phyloP scores from a whole-genome alignment of 2,888 invertebrate genomes.

The Eristalis intricaria region DNA sequence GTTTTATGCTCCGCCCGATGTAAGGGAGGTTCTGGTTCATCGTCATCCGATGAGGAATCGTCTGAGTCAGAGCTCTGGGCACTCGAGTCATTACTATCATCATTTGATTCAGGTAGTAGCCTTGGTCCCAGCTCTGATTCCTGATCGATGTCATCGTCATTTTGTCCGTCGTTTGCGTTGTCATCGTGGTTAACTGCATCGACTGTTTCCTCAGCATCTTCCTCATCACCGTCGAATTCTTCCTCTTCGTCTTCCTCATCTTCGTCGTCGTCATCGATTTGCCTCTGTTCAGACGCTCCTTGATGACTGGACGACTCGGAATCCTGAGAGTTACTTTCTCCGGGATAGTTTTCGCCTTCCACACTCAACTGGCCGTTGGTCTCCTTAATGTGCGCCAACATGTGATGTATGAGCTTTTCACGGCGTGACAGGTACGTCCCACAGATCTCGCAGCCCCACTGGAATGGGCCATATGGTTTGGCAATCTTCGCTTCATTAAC shows the following conservation, averaged over 20 bases:
- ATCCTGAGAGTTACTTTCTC: slow-evolving; percentile 64
- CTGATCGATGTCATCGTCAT: slow-evolving; percentile 73
- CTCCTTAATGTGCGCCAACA: slow-evolving; percentile 80
- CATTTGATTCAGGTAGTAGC: slow-evolving; percentile 68
- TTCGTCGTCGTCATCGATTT: slow-evolving; percentile 42
- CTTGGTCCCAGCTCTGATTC: slow-evolving; percentile 70
- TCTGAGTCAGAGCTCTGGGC: slow-evolving; percentile 61
- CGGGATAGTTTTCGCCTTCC: slow-evolving; percentile 47
- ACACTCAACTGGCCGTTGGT: slow-evolving; percentile 57
- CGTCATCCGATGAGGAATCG: slow-evolving; percentile 72
- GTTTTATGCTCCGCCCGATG: slow-evolving; percentile 72
- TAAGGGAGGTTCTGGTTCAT: slow-evolving; percentile 56
- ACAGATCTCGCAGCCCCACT: slow-evolving; percentile 81
- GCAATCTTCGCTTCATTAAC: slow-evolving; percentile 79
- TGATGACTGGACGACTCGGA: slow-evolving; percentile 59
- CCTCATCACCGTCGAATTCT: slow-evolving; percentile 59
- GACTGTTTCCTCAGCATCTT: slow-evolving; percentile 58
- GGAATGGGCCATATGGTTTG: slow-evolving; percentile 80
- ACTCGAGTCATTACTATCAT: slow-evolving; percentile 67
- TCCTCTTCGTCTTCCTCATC: slow-evolving; percentile 55
- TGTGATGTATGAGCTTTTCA: slow-evolving; percentile 81
- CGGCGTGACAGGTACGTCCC: slow-evolving; percentile 80
- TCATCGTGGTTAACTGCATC: slow-evolving; percentile 53
- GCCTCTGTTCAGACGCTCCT: slow-evolving; percentile 32
- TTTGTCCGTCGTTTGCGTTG: slow-evolving; percentile 63